Evolutionary conservation across 2,113 vertebrate genomes (phyloP), one percentile per base, ranked within the genome.

Genomic region (Pollachius pollachius): DNA sequence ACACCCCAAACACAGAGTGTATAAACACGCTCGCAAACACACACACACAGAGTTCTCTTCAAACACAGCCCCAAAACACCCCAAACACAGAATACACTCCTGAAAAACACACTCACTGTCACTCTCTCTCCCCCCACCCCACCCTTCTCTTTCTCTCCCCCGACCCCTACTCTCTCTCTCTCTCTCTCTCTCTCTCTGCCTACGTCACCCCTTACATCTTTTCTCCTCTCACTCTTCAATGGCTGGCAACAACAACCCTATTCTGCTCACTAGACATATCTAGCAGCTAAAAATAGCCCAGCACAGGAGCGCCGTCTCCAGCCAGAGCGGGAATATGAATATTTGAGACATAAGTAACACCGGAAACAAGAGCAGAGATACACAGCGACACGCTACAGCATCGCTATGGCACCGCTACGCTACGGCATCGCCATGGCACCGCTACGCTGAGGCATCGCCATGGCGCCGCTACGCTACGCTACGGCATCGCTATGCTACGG

Each of bases 201-300:
- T 77, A 68, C 61, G 81, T 87, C 84, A 86, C 7, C 11, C 17
- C 15, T 15, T 52, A 58, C 62, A 79, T 71, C 81, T 79, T 71
- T 73, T 65, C 23, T 25, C 70, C 77, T 75, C 69, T 71, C 12
- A 57, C 73, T 73, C 71, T 76, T 82, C 66, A 48, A 48, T 58
- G 65, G 68, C 73, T 79, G 68, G 70, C 79, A 78, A 81, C 79
- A 78, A 81, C 68, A 81, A 73, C 78, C 80, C 77, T 79, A 79
- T 85, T 86, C 75, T 89, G 83, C 82, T 85, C 84, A 73, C 72
- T 85, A 86, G 77, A 79, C 80, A 89, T 78, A 88, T 87, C 72
- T 81, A 72, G 56, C 34, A 65, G 85, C 85, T 91, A 90, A 79
- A 89, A 90, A 91, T 91, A 91, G 89, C 84, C 77, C 60, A n/a